Evolutionary conservation across 2,113 vertebrate genomes (phyloP).

Genomic region (Platysteira castanea): DNA sequence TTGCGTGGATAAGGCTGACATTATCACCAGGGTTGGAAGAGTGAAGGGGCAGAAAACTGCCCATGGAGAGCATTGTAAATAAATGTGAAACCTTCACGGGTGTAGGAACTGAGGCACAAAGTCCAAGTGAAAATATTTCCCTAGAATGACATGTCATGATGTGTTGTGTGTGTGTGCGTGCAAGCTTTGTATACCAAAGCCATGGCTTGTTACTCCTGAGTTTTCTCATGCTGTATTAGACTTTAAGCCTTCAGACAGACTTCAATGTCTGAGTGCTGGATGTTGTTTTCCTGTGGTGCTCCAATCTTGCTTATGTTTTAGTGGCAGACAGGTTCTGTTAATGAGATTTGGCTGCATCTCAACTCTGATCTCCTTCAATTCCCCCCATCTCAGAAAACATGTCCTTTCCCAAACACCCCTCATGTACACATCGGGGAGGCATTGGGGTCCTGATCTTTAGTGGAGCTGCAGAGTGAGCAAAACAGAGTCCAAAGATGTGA

Average conservation of each 20-base stretch:
- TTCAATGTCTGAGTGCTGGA: background rate
- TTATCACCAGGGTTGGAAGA: background rate
- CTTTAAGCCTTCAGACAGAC: background rate
- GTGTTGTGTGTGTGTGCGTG: background rate
- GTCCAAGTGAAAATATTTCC: background rate
- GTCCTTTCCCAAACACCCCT: background rate
- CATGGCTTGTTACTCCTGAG: background rate
- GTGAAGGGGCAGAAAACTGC: slow-evolving; percentile 12
- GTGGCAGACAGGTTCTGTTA: background rate
- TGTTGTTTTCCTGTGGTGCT: background rate
- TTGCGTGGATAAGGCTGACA: slow-evolving; percentile 3
- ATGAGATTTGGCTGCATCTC: background rate
- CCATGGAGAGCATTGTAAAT: background rate
- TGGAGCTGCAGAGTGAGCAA: background rate
- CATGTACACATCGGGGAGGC: background rate
- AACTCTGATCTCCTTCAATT: background rate
- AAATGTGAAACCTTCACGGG: background rate
- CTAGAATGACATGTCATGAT: background rate
- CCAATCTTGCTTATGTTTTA: background rate
- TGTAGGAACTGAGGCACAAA: background rate
- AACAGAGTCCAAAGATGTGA: background rate
- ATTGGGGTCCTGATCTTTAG: background rate
- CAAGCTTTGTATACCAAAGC: background rate
- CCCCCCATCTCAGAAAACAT: fast-evolving
- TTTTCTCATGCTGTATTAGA: background rate